Evolutionary conservation across 1,140 invertebrate species (phyloP), one percentile per base, ranked within the genome.

Genomic region (Dendroctonus valens): DNA sequence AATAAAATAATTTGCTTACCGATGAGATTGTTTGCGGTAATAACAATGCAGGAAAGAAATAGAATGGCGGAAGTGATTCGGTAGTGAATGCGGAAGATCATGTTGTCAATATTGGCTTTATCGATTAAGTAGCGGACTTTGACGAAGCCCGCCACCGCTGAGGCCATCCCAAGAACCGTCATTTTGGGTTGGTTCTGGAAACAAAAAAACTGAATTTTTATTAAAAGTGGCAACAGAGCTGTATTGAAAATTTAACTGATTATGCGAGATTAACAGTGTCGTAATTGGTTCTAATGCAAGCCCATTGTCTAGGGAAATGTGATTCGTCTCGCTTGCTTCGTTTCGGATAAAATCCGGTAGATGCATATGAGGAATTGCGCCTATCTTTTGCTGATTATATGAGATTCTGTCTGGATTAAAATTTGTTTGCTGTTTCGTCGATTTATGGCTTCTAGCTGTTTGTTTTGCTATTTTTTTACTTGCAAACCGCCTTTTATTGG

Each of bases 41-140:
- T 90, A 59, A 96, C 87, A 70, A 96, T 89, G 78, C 91, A 94
- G 79, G 87, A 91, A 11, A 91, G 84, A 76, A 96, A 93, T 9
- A 96, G 82, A 71, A 94, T 89, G 41, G 93, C 90, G 38, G 91
- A 88, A 0, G 94, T 96, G 74, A 94, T 87, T 77, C 92, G 85
- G 77, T 96, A 96, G 76, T 96, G 93, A 69, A 93, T 88, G 64
- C 93, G 83, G 82, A 96, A 96, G 6, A 93, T 86, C 84, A 91
- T 88, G 77, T 94, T 94, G 81, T 96, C 93, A 72, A 94, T 94
- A 65, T 91, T 82, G 60, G 91, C 91, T 76, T 90, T 91, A 84
- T 93, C 91, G 74, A 91, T 84, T 57, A 92, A 83, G 82, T 89
- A 92, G 75, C 91, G 88, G 71, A 93, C 89, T 83, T 93, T 93